A percentile compares a stretch with the other conserved stretches of the same genome.
Conservation (phyloP, 1,140 invertebrate species). For the Drosophila mojavensis region DNA sequence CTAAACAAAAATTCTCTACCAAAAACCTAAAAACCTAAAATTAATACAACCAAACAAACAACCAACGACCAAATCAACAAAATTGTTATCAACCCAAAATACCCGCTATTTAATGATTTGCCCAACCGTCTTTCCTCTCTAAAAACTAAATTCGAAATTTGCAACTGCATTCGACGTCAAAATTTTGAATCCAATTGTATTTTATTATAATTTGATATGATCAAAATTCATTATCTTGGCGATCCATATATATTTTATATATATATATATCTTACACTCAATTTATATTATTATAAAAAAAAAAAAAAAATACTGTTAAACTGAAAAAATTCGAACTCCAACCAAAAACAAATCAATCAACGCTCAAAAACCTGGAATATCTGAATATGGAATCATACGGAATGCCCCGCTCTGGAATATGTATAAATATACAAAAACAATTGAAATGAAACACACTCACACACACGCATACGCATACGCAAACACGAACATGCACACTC, state of each 20-base stretch:
- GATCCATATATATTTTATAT: constrained; percentile 79
- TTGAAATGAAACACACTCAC: constrained; percentile 20
- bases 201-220: constrained; percentile 57
- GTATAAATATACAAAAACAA: constrained; percentile 15
- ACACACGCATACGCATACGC: constrained; percentile 29
- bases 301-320: constrained; percentile 50
- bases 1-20: constrained; percentile 35
- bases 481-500: constrained; percentile 29
- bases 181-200: constrained; percentile 63
- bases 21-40: constrained; percentile 53
- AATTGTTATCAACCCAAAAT: constrained; percentile 8
- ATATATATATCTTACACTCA: constrained; percentile 59
- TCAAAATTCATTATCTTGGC: constrained; percentile 78
- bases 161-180: constrained; percentile 57
- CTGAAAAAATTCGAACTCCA: constrained; percentile 65
- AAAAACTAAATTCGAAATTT: constrained; percentile 65
- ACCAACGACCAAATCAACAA: constrained; percentile 48
- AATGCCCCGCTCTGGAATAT: constrained; percentile 29
- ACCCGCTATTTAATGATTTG: constrained; percentile 47
- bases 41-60: constrained; percentile 45
- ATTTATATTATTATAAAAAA: constrained; percentile 58
- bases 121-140: constrained; percentile 24
- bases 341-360: constrained; percentile 54
- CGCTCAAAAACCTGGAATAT: constrained; percentile 55
- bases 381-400: constrained; percentile 34